Evolutionary conservation across 2,888 invertebrate species (phyloP), one percentile per base, ranked within the genome.

Genomic region (Drosophila kanekoi): DNA sequence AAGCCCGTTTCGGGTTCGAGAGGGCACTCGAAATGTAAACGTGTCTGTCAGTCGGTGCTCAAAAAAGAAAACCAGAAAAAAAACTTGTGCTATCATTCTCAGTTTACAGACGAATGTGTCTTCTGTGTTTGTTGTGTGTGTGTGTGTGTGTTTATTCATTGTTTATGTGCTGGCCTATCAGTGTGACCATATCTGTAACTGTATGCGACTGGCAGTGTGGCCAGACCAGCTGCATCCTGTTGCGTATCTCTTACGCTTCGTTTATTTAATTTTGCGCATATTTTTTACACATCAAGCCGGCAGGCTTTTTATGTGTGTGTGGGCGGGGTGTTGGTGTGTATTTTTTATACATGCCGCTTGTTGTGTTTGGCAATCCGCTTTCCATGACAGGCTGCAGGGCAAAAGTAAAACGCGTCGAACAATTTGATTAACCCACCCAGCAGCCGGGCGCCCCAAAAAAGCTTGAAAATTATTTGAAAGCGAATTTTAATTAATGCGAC

Each of bases 221-320:
- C 67, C 49, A 45, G 57, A 23, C 14, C 43, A 40, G 53, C 49
- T 32, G 43, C 40, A 48, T 45, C 62, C 41, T 41, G 47, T 70
- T 61, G 80, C 54, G 69, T 87, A 83, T 83, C 83, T 84, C 87
- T 85, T 82, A 79, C 85, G 86, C 83, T 85, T 82, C 83, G 87
- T 68, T 84, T 87, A 84, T 84, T 83, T 87, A 82, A 82, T 87
- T 77, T 79, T 65, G 62, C 60, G 65, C 69, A 61, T 58, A 71
- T 65, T 81, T 85, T 76, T 81, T 62, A 18, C 49, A 37, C 37
- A 54, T 2, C 48, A 40, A 41, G 18, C 16, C 10, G 38, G 38
- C 38, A 38, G 35, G 18, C 52, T n/a, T 49, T 69, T 41, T n/a
- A 14, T 35, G 49, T 28, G 28, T 28, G 28, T 8, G 28, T n/a